Conservation (phyloP, 2,888 invertebrate genomes). For the Quadroppia sp. region DNA sequence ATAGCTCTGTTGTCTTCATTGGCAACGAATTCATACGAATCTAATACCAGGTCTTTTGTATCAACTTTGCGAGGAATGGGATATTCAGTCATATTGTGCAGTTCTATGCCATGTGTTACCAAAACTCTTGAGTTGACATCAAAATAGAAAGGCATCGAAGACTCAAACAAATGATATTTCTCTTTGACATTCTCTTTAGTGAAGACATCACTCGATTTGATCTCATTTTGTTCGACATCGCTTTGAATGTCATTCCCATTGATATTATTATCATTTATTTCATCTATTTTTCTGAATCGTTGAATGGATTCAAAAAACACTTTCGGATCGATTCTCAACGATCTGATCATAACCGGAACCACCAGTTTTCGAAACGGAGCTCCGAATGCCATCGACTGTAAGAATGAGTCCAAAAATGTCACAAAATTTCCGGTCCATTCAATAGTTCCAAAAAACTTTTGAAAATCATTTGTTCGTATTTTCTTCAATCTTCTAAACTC, state of each 20-base stretch:
- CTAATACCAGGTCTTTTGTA: not conserved
- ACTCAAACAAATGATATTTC: not conserved
- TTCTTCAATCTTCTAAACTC: constrained; percentile 64
- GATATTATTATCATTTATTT: not conserved
- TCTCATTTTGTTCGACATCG: not conserved
- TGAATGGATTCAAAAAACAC: constrained; percentile 57
- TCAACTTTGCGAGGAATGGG: not conserved
- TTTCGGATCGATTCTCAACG: constrained; percentile 71
- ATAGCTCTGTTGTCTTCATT: constrained; percentile 9
- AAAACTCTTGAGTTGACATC: not conserved
- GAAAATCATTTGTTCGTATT: not conserved
- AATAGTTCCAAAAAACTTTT: constrained; percentile 52
- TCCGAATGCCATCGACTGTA: constrained; percentile 82
- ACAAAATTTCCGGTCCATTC: constrained; percentile 90
- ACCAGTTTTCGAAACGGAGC: constrained; percentile 72
- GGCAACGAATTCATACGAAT: constrained; percentile 9
- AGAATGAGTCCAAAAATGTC: constrained; percentile 90
- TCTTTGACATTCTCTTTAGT: not conserved
- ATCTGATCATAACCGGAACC: constrained; percentile 80
- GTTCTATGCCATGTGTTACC: constrained; percentile 15
- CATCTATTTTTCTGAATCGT: not conserved
- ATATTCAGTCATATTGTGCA: constrained; percentile 13
- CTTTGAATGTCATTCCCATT: not conserved
- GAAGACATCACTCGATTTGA: not conserved
- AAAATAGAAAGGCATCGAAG: not conserved